Base-by-base conservation (phyloP, 2,797 vertebrate species). In the Eupleurogrammus muticus region DNA sequence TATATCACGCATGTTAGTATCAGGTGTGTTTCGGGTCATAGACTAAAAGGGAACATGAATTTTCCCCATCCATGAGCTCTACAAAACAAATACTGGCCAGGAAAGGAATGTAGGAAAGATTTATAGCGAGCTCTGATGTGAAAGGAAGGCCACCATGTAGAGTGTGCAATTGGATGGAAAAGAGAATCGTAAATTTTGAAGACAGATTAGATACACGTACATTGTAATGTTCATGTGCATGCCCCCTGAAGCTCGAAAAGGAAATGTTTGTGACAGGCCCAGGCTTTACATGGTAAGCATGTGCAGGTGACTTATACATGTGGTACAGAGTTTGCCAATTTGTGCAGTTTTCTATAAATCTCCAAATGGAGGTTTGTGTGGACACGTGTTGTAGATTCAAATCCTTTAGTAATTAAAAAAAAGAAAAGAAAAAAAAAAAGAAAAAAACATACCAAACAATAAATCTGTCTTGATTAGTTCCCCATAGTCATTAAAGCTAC, bases 101-200 rank as follows among this genome's bases (percentile, higher is more conserved):
- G 63, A 63, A 47, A 49, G 55, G 55, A 67, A 76, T 23, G 57
- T 32, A 5, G 49, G 47, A 35, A 48, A 52, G 63, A 85, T 86
- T 85, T 81, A 83, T 38, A 51, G 53, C 32, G 16, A 66, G 51
- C 17, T 49, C 11, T 12, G 61, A 78, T 32, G 16, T 62, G 20
- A 69, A n/a, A 70, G 24, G 61, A 82, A 78, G 59, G 68, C 74
- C 77, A 73, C 73, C 64, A 50, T 35, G 65, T 54, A 47, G 69
- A 48, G 58, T 28, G 68, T 13, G 24, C 59, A 35, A 59, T 58
- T 35, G 44, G 44, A 69, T 71, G 58, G 57, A 69, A 53, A 80
- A 51, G 24, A 70, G 56, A 71, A 54, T 58, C 65, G 44, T 84
- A 65, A 81, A 81, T 32, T 57, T 75, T 35, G 53, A 20, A 61